Conservation (phyloP, 1,140 invertebrate genomes). For the Zaprionus camerounensis region DNA sequence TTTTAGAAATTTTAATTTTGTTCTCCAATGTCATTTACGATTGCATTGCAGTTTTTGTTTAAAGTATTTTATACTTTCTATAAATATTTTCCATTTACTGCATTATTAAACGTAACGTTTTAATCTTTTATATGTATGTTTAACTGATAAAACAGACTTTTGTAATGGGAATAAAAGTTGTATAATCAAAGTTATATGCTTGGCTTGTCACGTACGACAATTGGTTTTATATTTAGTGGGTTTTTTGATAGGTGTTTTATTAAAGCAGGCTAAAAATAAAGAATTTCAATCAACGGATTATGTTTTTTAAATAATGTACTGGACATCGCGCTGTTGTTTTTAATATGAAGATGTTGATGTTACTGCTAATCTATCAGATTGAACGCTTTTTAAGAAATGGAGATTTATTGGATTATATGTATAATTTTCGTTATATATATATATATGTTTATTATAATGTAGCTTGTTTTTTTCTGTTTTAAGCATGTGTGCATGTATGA, state of each 20-base stretch:
- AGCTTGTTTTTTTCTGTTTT: conserved; percentile 50
- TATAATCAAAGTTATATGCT: conserved; percentile 3
- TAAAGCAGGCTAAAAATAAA: not conserved
- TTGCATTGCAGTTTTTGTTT: conserved; percentile 2
- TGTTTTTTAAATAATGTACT: not conserved
- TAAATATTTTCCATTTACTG: not conserved
- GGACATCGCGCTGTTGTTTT: not conserved
- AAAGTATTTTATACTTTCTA: conserved; percentile 12
- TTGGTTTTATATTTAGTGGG: not conserved
- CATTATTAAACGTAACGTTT: conserved; percentile 3
- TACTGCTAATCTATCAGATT: conserved; percentile 17
- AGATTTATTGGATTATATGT: conserved; percentile 64
- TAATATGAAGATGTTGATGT: not conserved
- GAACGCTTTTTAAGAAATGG: conserved; percentile 49
- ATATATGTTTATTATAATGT: conserved; percentile 56
- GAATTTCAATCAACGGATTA: not conserved
- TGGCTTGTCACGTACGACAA: conserved; percentile 2
- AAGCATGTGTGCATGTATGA: conserved; percentile 52
- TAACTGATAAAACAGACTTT: not conserved
- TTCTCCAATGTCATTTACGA: conserved; percentile 4
- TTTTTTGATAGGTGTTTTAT: not conserved
- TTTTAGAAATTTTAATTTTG: conserved; percentile 10
- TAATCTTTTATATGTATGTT: conserved; percentile 2
- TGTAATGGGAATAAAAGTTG: not conserved
- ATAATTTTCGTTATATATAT: conserved; percentile 58